These are phyloP conservation scores for Junonia oenone DNA, from an alignment of 2,888 invertebrate genomes.

Conservation along the genomic window DNA sequence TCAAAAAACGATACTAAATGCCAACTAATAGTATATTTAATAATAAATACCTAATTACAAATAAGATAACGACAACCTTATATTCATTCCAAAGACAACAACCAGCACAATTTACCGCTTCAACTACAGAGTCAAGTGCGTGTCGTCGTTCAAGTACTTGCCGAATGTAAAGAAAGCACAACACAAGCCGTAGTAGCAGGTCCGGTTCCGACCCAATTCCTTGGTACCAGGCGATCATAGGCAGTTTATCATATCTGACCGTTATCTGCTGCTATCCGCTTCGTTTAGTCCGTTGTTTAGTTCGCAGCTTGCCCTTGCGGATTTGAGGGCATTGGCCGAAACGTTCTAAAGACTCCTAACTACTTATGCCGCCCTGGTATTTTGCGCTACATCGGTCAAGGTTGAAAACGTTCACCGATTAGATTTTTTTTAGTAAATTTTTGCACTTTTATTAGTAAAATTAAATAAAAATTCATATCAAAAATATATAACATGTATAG, in stretches of 20 bases:
- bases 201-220: slow-evolving; percentile 54
- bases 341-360: slow-evolving; percentile 14
- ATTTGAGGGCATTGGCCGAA: slow-evolving; percentile 16
- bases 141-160: neutral
- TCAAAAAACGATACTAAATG: too few species aligned
- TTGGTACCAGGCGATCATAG: slow-evolving; percentile 29
- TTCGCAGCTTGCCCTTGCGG: slow-evolving; percentile 45
- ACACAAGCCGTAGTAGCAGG: slow-evolving; percentile 31
- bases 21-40: too few species aligned
- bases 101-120: neutral
- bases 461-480: too few species aligned
- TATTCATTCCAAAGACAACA: too few species aligned
- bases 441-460: too few species aligned
- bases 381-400: neutral
- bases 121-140: neutral
- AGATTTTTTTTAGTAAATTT: neutral
- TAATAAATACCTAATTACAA: too few species aligned
- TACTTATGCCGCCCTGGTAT: slow-evolving; percentile 16
- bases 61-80: too few species aligned
- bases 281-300: slow-evolving; percentile 46
- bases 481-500: too few species aligned
- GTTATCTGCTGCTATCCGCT: slow-evolving; percentile 54
- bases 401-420: neutral
- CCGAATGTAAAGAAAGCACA: slow-evolving; percentile 15
- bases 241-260: slow-evolving; percentile 56